phyloP scores from a whole-genome alignment of 2,113 vertebrate genomes.

The Spheniscus mendiculus region DNA sequence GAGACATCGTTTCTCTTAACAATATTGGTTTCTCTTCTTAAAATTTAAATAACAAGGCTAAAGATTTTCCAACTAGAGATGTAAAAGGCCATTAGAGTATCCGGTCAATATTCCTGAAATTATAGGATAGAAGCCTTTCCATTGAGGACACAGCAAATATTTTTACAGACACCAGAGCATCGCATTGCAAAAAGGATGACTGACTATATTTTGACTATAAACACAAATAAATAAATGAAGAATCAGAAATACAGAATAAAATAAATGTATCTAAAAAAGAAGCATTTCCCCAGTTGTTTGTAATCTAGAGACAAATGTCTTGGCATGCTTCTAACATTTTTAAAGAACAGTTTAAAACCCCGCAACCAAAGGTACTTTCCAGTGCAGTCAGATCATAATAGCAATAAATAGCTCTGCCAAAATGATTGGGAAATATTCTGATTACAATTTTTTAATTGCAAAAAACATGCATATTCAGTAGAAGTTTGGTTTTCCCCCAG shows the following conservation, averaged over 20 bases:
- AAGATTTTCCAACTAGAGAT: constrained; percentile 18
- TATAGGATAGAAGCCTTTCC: neutral
- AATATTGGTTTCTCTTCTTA: constrained; percentile 45
- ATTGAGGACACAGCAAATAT: neutral
- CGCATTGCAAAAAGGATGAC: neutral
- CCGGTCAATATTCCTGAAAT: constrained; percentile 48
- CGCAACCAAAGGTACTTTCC: neutral
- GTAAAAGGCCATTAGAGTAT: constrained; percentile 42
- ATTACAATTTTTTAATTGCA: neutral
- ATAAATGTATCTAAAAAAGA: neutral
- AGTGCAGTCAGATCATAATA: neutral
- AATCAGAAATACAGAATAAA: neutral
- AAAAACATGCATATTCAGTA: neutral
- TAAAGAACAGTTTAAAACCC: neutral
- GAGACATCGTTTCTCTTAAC: constrained; percentile 24
- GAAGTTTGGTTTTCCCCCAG: neutral
- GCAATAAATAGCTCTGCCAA: neutral
- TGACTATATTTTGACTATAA: neutral
- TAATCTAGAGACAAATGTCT: neutral
- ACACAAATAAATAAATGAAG: neutral
- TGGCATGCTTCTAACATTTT: neutral
- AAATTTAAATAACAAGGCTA: constrained; percentile 58
- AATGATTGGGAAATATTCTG: neutral
- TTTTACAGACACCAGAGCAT: neutral
- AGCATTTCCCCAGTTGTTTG: neutral